These are phyloP conservation scores for Magallana angulata DNA, from an alignment of 1,140 invertebrate genomes.

Conservation along the genomic window DNA sequence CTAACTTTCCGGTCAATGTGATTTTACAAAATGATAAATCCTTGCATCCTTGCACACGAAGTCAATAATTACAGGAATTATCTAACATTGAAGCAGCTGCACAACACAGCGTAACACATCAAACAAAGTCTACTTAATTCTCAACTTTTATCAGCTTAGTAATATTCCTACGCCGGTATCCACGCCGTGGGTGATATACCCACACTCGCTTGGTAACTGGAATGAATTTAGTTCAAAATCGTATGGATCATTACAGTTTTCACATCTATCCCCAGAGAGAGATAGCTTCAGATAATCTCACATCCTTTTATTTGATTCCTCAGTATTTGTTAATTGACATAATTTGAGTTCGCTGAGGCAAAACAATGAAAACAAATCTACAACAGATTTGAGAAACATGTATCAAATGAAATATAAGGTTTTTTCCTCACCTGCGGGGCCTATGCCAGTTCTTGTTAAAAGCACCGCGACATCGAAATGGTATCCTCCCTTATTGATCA, in stretches of 20 bases:
- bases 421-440: constrained; percentile 82
- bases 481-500: constrained; percentile 78
- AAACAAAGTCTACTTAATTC: constrained; percentile 21
- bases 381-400: too few species aligned
- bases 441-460: constrained; percentile 86
- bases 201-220: constrained; percentile 39
- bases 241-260: constrained; percentile 18
- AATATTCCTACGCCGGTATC: constrained; percentile 32
- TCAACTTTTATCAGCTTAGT: constrained; percentile 24
- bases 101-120: constrained; percentile 7
- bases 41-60: constrained; percentile 16
- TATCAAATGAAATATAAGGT: too few species aligned
- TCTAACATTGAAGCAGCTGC: constrained; percentile 20
- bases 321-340: too few species aligned
- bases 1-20: not conserved
- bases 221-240: constrained; percentile 18
- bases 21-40: constrained; percentile 32
- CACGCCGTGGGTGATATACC: constrained; percentile 28
- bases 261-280: not conserved
- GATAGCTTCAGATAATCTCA: too few species aligned
- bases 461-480: constrained; percentile 87
- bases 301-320: too few species aligned
- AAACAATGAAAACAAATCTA: too few species aligned
- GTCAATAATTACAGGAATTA: constrained; percentile 28
- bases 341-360: too few species aligned